Percentiles rank a stretch among this genome's conserved stretches.
Evolutionary conservation across 1,140 invertebrate species (phyloP).

Genomic region (Lepidurus apus): DNA sequence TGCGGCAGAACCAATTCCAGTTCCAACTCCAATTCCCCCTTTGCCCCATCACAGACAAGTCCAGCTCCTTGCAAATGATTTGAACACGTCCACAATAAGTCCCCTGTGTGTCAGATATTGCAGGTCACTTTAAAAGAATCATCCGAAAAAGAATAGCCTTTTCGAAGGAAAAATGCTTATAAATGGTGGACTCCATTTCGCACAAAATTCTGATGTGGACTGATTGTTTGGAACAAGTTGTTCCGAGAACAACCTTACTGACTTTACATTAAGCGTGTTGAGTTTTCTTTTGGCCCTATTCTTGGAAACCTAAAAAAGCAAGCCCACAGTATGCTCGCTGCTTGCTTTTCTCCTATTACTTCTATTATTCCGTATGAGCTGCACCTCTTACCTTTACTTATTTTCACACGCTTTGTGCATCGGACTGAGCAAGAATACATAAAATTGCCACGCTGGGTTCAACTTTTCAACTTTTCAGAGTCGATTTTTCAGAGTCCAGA

Average conservation of each 20-base stretch:
- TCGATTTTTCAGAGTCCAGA: background rate
- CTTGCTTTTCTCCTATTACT: background rate
- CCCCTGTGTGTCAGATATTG: background rate
- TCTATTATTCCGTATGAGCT: background rate
- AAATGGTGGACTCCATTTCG: background rate
- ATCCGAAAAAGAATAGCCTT: background rate
- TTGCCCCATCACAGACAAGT: too few relatives aligned
- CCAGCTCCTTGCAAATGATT: too few relatives aligned
- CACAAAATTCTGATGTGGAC: background rate
- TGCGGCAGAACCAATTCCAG: too few relatives aligned
- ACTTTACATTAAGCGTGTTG: background rate
- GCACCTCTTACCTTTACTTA: background rate
- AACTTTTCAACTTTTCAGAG: background rate
- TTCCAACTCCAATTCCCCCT: too few relatives aligned
- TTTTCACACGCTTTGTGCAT: too few relatives aligned
- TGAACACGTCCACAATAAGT: too few relatives aligned
- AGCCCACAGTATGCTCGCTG: background rate
- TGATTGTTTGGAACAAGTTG: too few relatives aligned
- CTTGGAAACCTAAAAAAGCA: background rate
- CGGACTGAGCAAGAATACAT: too few relatives aligned
- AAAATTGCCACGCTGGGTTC: too few relatives aligned
- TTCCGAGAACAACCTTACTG: too few relatives aligned
- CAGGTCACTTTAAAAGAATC: constrained; percentile 2
- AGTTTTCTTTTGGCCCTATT: background rate
- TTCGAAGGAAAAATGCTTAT: background rate